Evolutionary conservation across 1,140 invertebrate species (phyloP).

Genomic region (Hydropsyche tenuis): DNA sequence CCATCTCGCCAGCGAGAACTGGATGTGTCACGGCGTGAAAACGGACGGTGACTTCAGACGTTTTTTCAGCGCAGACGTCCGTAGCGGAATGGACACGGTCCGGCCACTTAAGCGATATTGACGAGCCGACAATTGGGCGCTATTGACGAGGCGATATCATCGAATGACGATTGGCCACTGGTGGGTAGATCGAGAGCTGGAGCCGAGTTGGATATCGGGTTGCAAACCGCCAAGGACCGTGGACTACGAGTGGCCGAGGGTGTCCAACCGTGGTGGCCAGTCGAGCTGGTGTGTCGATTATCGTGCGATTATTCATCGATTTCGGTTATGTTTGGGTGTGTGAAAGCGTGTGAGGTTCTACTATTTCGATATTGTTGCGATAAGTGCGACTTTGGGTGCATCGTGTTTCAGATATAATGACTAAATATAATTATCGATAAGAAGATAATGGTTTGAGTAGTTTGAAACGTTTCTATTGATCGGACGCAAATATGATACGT

Average conservation of each 20-base stretch:
- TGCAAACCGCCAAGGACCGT: slow-evolving; percentile 20
- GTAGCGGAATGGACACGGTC: too few species aligned
- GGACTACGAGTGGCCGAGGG: slow-evolving; percentile 15
- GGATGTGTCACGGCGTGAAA: slow-evolving; percentile 4
- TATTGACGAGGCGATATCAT: neutral
- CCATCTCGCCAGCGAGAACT: slow-evolving; percentile 7
- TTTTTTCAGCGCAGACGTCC: neutral
- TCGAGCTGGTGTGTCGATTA: slow-evolving; percentile 9
- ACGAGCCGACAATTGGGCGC: neutral
- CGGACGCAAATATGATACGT: too few species aligned
- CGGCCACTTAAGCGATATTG: neutral
- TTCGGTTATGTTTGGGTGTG: neutral
- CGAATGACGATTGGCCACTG: neutral
- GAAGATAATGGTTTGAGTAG: too few species aligned
- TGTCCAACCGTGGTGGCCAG: slow-evolving; percentile 23
- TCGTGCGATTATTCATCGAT: slow-evolving; percentile 13
- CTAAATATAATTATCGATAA: too few species aligned
- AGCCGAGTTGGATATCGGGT: slow-evolving; percentile 9
- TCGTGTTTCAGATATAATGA: too few species aligned
- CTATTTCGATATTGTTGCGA: neutral
- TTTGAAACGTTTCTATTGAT: too few species aligned
- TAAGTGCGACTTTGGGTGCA: neutral
- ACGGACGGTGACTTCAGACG: neutral
- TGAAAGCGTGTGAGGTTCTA: too few species aligned
- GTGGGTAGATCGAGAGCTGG: neutral